A percentile compares a stretch with the other conserved stretches of the same genome.
Evolutionary conservation across 2,797 vertebrate species (phyloP).

Genomic region (Epinephelus malabaricus): DNA sequence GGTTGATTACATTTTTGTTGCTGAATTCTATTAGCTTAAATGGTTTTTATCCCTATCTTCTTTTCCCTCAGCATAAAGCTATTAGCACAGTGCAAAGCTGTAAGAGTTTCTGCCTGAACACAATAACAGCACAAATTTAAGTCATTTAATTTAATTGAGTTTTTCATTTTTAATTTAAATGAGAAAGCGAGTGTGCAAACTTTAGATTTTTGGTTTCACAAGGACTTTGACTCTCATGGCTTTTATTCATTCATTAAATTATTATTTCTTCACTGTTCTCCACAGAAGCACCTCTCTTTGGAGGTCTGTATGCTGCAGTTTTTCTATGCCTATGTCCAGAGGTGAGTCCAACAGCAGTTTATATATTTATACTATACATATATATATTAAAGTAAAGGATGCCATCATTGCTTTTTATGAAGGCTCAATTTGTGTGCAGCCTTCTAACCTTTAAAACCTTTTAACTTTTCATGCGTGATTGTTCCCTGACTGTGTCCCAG

Average conservation of each 20-base stretch:
- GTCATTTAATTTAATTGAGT: too few species aligned
- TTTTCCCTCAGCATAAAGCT: neutral
- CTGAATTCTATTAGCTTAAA: neutral
- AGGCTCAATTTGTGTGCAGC: neutral
- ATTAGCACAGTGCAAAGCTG: neutral
- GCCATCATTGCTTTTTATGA: neutral
- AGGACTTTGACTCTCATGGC: neutral
- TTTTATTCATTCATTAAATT: neutral
- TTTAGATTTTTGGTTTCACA: neutral
- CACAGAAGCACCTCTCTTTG: slow-evolving; percentile 96
- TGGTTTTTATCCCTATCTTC: neutral
- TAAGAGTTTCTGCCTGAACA: neutral
- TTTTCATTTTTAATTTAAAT: too few species aligned
- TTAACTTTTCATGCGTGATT: slow-evolving; percentile 8
- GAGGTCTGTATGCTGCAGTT: slow-evolving; percentile 99
- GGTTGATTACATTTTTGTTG: slow-evolving; percentile 78
- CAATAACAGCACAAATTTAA: neutral
- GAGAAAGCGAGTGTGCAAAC: neutral
- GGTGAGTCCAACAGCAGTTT: slow-evolving; percentile 84
- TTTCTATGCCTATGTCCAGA: slow-evolving; percentile 98
- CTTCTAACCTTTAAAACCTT: neutral
- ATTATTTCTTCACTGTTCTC: neutral
- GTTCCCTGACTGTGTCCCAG: slow-evolving; percentile 73
- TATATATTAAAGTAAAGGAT: neutral
- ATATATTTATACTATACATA: neutral